Evolutionary conservation across 2,888 invertebrate genomes (phyloP).

Genomic region (Psylliodes chrysocephalus): DNA sequence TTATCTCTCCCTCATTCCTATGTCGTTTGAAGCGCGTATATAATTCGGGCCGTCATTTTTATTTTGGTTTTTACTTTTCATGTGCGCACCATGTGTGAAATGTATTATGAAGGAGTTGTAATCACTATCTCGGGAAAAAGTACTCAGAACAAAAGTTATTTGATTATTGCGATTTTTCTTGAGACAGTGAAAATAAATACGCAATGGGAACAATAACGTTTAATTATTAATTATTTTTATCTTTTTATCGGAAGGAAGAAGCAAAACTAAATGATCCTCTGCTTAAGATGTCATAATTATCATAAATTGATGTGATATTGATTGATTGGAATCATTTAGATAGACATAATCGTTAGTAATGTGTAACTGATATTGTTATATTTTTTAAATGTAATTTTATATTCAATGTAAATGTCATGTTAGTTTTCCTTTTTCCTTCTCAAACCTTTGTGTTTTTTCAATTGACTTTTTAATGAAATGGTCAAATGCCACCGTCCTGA

Average conservation of each 20-base stretch:
- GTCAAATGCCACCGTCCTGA: conserved; percentile 63
- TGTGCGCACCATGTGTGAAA: conserved; percentile 20
- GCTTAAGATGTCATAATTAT: conserved; percentile 9
- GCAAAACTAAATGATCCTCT: conserved; percentile 13
- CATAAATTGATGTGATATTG: conserved; percentile 16
- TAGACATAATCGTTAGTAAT: conserved; percentile 18
- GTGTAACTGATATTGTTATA: conserved; percentile 18
- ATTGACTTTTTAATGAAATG: conserved; percentile 43
- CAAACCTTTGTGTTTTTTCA: conserved; percentile 19
- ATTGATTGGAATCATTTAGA: conserved; percentile 17
- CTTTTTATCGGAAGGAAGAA: conserved; percentile 20
- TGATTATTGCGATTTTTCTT: conserved; percentile 10
- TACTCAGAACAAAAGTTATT: neutral
- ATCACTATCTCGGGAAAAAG: conserved; percentile 24
- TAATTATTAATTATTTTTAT: conserved; percentile 2
- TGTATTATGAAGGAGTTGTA: conserved; percentile 22
- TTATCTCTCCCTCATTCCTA: conserved; percentile 25
- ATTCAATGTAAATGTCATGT: conserved; percentile 7
- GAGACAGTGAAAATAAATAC: conserved; percentile 26
- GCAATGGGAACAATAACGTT: conserved; percentile 33
- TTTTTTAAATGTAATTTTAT: conserved; percentile 11
- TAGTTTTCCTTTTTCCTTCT: conserved; percentile 27
- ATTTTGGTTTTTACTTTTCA: conserved; percentile 1
- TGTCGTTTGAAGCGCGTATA: conserved; percentile 28
- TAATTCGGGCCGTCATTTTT: conserved; percentile 7